Evolutionary conservation across 30 jellyfish, hydroid and myxozoan species (phyloP), one percentile per base, ranked within the genome.

Genomic region (Aurelia aurita): DNA sequence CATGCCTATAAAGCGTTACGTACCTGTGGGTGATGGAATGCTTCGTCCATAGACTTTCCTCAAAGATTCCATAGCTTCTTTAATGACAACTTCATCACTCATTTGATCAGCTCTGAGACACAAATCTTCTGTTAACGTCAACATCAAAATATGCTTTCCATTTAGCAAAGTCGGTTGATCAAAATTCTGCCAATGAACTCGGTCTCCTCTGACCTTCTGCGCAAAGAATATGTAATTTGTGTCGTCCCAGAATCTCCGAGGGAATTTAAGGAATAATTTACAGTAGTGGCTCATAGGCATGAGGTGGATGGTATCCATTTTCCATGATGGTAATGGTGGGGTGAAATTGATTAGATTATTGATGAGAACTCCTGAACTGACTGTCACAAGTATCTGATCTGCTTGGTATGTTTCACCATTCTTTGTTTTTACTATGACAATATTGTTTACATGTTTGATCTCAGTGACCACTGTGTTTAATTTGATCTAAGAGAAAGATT

Each of bases 291-390:
- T 26, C 89, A 79, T 84, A 26, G 92, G 90, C 47, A 72, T 43
- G 2, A 79, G 63, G 29, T 84, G 34, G 16, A 84, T 35, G 43
- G 94, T 90, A n/a, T 91, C 93, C 72, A 51, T 66, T 63, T 91
- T 91, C 98, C 98, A 91, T 9, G 65, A 66, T 16, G 98, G 98
- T 25, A 91, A 76, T 5, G 79, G 31, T 9, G 98, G 98, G 13
- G 43, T 65, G 58, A 91, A 83, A 23, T 66, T 43, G 39, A 91
- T 59, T 3, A 43, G 35, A 26, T 72, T 72, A 77, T 69, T 85
- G 28, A 31, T 65, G 39, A 91, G 81, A 25, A 91, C 98, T 31
- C 92, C 93, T 60, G 89, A 45, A 39, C 92, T 75, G 55, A 84
- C 73, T 9, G 98, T 72, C 18, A 83, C 60, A 7, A 91, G 72